A percentile compares a stretch with the other conserved stretches of the same genome.
These are phyloP conservation scores for Agrochola circellaris DNA, from an alignment of 2,888 invertebrate genomes.

Conservation along the genomic window DNA sequence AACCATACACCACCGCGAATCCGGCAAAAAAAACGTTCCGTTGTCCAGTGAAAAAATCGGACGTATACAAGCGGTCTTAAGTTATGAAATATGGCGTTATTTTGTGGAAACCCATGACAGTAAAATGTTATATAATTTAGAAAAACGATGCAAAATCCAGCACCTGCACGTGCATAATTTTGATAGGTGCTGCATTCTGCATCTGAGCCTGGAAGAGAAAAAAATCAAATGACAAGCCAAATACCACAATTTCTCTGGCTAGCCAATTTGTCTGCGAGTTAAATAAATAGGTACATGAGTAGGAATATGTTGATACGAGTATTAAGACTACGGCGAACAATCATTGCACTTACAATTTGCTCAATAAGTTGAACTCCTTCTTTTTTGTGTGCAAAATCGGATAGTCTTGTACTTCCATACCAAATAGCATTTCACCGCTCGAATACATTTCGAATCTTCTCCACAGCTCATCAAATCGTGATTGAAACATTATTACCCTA, in stretches of 20 bases:
- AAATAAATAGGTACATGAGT: neutral
- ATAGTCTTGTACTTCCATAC: slow-evolving; percentile 95
- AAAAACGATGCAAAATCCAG: neutral
- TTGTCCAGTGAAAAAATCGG: too few relatives aligned
- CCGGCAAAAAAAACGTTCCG: too few relatives aligned
- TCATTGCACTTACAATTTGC: slow-evolving; percentile 92
- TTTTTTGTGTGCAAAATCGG: slow-evolving; percentile 94
- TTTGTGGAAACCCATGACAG: neutral
- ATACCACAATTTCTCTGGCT: neutral
- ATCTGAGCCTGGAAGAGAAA: neutral
- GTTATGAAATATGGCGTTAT: neutral
- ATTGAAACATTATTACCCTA: slow-evolving; percentile 94
- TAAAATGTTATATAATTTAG: neutral
- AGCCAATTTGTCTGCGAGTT: neutral
- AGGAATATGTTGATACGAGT: neutral
- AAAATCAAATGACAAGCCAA: neutral
- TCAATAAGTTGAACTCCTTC: slow-evolving; percentile 95
- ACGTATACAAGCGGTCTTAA: too few relatives aligned
- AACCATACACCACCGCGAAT: too few relatives aligned
- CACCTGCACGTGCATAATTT: neutral
- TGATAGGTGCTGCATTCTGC: neutral
- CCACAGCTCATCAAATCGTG: slow-evolving; percentile 95
- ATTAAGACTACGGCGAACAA: neutral
- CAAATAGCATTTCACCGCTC: slow-evolving; percentile 96
- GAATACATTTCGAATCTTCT: slow-evolving; percentile 95